phyloP scores from a whole-genome alignment of 1,140 invertebrate genomes.

The Calliopsis andreniformis region DNA sequence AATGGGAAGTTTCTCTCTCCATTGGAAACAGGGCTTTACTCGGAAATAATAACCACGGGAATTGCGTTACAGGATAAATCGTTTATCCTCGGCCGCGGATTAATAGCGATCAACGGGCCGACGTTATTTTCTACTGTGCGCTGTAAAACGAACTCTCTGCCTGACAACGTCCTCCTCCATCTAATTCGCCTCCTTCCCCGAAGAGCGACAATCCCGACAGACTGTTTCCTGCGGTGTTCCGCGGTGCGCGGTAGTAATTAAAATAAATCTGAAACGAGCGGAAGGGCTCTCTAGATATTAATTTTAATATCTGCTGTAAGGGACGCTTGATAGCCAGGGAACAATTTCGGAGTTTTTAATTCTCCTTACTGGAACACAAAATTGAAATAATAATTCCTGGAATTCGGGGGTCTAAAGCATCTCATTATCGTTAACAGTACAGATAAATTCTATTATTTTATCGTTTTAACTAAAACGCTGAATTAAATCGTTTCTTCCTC shows the following conservation, averaged over 20 bases:
- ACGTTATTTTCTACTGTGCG: constrained; percentile 1
- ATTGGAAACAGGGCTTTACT: background rate
- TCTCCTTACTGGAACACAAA: no score
- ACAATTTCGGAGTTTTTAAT: no score
- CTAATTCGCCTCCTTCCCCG: background rate
- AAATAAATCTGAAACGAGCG: background rate
- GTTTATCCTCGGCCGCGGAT: constrained; percentile 6
- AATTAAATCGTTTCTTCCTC: no score
- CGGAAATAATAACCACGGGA: constrained; percentile 8
- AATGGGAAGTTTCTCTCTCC: background rate
- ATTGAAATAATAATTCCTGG: no score
- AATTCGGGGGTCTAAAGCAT: no score
- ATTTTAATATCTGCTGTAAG: no score
- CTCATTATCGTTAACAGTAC: no score
- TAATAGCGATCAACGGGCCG: constrained; percentile 18
- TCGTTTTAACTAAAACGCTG: no score
- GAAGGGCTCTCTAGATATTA: background rate
- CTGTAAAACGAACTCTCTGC: background rate
- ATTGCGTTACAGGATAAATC: constrained; percentile 24
- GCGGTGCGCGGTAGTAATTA: background rate
- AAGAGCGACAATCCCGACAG: background rate
- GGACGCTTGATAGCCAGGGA: no score
- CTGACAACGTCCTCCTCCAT: background rate
- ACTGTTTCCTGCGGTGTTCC: background rate
- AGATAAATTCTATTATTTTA: no score